Evolutionary conservation across 92 coral and sea anemone genomes (phyloP), one percentile per base, ranked within the genome.

Genomic region (Anthopleura xanthogrammica): DNA sequence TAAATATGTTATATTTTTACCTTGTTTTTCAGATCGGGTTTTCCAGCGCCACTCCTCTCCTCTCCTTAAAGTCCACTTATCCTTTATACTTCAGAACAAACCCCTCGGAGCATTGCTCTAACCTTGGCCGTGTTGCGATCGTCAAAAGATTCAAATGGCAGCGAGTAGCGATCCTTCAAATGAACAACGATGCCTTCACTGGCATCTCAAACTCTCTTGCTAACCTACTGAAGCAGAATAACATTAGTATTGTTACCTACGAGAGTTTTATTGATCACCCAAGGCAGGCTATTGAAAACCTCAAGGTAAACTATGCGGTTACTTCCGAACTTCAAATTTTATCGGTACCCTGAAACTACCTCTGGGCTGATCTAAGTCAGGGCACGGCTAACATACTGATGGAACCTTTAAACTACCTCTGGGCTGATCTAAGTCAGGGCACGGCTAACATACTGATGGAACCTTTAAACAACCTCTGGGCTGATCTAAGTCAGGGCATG

Each of bases 111-210:
- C 85, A 42, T 48, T 89, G 77, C 64, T 82, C 94, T 50, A 91
- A 88, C 80, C 80, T 91, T 57, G 94, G 94, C 2, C 88, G 94
- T 23, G 89, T 91, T 6, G 92, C 94, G 12, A 88, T 91, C 76
- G 72, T 91, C 41, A 84, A 85, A 60, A 84, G 94, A 42, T 91
- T 91, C 83, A 88, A 85, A 42, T 91, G 94, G 94, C 89, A 88
- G 74, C 86, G 78, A 83, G 94, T 91, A 23, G 92, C 94, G 39
- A 91, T 91, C 40, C 58, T 91, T 7, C 94, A 91, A 55, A 88
- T 88, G 83, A 91, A 91, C 86, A 91, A 91, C 73, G 94, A 91
- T 83, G 94, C 85, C 52, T 91, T 91, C 76, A 91, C 94, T 12
- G 94, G 94, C 42, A 91, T 91, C 22, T 88, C 87, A 7, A 88